Conservation (phyloP, 2,797 vertebrate species). For the Coendou prehensilis region DNA sequence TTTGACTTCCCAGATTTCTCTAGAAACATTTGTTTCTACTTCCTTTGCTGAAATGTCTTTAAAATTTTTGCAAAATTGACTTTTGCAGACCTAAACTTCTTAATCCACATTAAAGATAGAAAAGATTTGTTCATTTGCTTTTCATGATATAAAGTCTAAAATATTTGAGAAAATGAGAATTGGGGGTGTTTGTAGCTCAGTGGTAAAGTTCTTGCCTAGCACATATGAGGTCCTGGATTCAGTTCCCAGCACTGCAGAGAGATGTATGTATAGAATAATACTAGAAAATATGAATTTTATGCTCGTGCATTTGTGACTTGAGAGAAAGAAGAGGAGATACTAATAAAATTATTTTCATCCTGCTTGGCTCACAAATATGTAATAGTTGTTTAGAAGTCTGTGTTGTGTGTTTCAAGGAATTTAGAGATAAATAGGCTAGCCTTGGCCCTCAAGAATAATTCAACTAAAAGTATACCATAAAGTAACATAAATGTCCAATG, state of each 20-base stretch:
- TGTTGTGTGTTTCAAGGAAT: neutral
- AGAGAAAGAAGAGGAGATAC: neutral
- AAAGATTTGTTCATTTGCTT: neutral
- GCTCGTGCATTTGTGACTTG: neutral
- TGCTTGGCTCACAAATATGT: slow-evolving; percentile 1
- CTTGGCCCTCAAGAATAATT: neutral
- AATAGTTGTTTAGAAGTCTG: neutral
- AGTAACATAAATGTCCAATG: neutral
- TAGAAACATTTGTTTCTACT: neutral
- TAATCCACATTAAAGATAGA: slow-evolving; percentile 8
- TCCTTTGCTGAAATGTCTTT: neutral
- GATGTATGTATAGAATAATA: neutral
- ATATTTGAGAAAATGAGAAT: neutral
- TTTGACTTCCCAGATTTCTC: neutral
- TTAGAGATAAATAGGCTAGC: slow-evolving; percentile 6
- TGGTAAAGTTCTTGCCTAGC: neutral
- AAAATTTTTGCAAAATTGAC: slow-evolving; percentile 8
- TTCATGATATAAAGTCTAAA: neutral
- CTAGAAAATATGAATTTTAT: neutral
- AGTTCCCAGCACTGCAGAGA: neutral
- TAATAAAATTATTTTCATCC: neutral
- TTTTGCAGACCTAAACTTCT: neutral
- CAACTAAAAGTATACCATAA: neutral
- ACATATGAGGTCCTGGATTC: neutral
- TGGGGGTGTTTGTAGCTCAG: neutral